Evolutionary conservation across 2,113 vertebrate genomes (phyloP).

Genomic region (Tachycineta bicolor): DNA sequence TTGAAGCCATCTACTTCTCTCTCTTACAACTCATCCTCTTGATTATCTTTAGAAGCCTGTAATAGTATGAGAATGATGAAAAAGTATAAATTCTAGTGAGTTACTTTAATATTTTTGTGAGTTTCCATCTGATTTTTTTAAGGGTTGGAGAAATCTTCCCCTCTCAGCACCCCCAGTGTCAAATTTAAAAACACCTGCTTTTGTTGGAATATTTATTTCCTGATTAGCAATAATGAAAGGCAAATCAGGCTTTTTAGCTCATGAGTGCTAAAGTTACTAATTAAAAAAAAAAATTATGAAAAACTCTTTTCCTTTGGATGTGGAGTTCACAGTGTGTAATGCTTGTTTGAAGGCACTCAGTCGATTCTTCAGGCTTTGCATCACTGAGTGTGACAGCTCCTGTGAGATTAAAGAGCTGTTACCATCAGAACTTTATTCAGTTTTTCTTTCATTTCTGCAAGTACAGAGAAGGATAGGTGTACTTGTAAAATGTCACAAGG

Average conservation of each 20-base stretch:
- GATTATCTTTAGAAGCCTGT: not conserved
- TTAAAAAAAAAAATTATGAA: not conserved
- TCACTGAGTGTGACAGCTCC: not conserved
- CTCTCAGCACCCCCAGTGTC: not conserved
- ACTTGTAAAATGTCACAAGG: not conserved
- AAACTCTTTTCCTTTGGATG: not conserved
- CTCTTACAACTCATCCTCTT: not conserved
- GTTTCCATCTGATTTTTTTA: not conserved
- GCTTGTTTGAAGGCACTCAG: not conserved
- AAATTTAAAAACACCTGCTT: not conserved
- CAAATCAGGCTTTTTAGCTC: not conserved
- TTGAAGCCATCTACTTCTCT: not conserved
- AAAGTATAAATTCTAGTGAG: not conserved
- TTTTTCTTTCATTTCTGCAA: constrained; percentile 37
- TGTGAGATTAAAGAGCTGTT: constrained; percentile 23
- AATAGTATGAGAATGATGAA: not conserved
- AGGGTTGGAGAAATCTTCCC: not conserved
- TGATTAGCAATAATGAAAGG: not conserved
- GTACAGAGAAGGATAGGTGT: not conserved
- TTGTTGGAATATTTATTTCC: not conserved
- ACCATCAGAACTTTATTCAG: not conserved
- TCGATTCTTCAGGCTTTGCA: not conserved
- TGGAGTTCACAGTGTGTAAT: not conserved
- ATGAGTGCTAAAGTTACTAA: not conserved
- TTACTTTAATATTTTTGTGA: not conserved